Base-by-base conservation (phyloP, 2,888 invertebrate genomes). In the Adelphocoris suturalis region DNA sequence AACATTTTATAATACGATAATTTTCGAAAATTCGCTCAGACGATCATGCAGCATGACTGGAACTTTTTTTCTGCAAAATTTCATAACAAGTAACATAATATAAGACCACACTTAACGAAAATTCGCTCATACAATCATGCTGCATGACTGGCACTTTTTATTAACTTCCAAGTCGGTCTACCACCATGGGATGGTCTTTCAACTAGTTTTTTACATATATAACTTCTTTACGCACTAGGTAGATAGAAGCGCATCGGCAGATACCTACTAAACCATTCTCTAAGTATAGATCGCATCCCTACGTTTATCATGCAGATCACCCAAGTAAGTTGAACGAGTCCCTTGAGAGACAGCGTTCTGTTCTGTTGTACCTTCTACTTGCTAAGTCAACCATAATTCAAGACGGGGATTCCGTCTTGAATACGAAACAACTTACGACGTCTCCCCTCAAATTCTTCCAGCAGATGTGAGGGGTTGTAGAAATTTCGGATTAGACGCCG, bases 341-440 rank as follows among this genome's bases (percentile, higher is more conserved):
- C 46, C 76, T 28, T 28, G 46, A 28, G 37, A 28, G 28, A 76
- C 28, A 13, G n/a, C 76, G 76, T 27, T 37, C 76, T 76, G 75
- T 75, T n/a, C 23, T 37, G 23, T 19, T 28, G 75, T 75, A 75
- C 75, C 4, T 28, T 28, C 46, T 28, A 76, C 61, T 61, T 19
- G 61, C 61, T n/a, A 76, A 76, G 76, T 28, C 76, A 76, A 76
- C 76, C 76, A 76, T 76, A 76, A 76, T 76, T 76, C 76, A 76
- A 28, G 37, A 76, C 46, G 76, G 46, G 13, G 28, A 16, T 27
- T 5, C 76, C 27, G 13, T 28, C 76, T 76, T 76, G 76, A 76
- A 76, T 76, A 76, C 76, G 7, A 46, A 76, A 76, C 27, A 16
- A 76, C 76, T 76, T 76, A 14, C 27, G 76, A 46, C 76, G 46